Base-by-base conservation (phyloP, 1,140 invertebrate genomes). In the Zaprionus kolodkinae region DNA sequence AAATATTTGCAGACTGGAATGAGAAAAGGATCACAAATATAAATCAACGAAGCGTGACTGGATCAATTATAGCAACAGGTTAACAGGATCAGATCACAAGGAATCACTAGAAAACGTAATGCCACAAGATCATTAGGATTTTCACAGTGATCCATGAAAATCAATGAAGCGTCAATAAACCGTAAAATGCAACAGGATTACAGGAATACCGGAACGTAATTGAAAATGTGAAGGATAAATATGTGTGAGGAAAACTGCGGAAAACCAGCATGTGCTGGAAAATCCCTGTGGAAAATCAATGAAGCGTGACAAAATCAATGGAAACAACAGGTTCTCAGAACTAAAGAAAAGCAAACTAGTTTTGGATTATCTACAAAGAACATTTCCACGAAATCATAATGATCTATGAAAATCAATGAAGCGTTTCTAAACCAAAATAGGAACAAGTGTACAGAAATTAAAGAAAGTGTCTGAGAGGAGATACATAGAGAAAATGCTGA, bases 1-100 rank as follows among this genome's bases (percentile, higher is more conserved):
- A 21, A 21, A 21, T 21, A 21, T 21, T 21, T 21, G 21, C 21
- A 21, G 21, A 21, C 21, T 21, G 21, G 21, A 21, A 21, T 21
- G n/a, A 6, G 13, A 27, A 0, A 25, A 48, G 17, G 7, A 30
- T 61, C 21, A 33, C 9, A 38, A n/a, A 64, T 4, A 43, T 33
- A 82, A 76, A 65, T 76, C 80, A 72, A 0, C 63, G 43, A 72
- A 35, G 17, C 67, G 76, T 83, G 50, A 68, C 72, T 35, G 33
- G 43, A 43, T 33, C 10, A 65, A 76, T 43, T 50, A 68, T 15
- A 35, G 0, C 10, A 84, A 15, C 54, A 76, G 76, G 76, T 35
- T 38, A 45, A 60, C 78, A 79, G 73, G 55, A 79, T 21, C 12
- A 15, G 11, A 15, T 36, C 21, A 7, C 21, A 9, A 21, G 48